Percentiles rank a stretch among this genome's conserved stretches.
phyloP scores from a whole-genome alignment of 2,888 invertebrate species.

The Dichetophora obliterata region DNA sequence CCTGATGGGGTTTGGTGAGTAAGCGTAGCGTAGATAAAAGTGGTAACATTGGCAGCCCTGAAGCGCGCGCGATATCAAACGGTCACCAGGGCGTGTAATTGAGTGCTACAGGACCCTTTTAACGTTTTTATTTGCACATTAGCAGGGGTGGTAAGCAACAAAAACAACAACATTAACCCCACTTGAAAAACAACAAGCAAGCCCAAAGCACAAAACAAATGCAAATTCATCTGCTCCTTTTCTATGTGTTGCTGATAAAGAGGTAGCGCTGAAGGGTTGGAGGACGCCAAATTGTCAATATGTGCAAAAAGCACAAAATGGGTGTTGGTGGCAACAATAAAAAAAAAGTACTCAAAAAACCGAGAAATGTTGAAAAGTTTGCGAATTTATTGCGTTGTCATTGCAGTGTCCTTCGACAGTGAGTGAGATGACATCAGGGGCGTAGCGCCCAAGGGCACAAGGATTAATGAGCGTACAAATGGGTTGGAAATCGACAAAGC shows the following conservation, averaged over 20 bases:
- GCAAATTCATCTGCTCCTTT: neutral
- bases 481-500: neutral
- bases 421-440: constrained; percentile 9
- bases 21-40: constrained; percentile 21
- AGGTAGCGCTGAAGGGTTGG: constrained; percentile 15
- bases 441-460: constrained; percentile 8
- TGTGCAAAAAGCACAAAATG: constrained; percentile 36
- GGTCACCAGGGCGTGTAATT: constrained; percentile 71
- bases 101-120: constrained; percentile 71
- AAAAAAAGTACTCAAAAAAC: constrained; percentile 2
- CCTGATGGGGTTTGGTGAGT: neutral
- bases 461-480: constrained; percentile 9
- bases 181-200: constrained; percentile 6
- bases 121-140: constrained; percentile 71
- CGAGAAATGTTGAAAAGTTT: constrained; percentile 18
- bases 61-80: constrained; percentile 51
- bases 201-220: too few relatives aligned
- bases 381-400: constrained; percentile 39
- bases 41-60: constrained; percentile 2
- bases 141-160: constrained; percentile 64
- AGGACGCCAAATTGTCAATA: constrained; percentile 32
- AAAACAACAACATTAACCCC: too few relatives aligned
- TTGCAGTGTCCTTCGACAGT: constrained; percentile 32
- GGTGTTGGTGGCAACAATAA: constrained; percentile 27
- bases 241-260: neutral